Conservation (phyloP, 2,888 invertebrate species). For the Panopea generosa region DNA sequence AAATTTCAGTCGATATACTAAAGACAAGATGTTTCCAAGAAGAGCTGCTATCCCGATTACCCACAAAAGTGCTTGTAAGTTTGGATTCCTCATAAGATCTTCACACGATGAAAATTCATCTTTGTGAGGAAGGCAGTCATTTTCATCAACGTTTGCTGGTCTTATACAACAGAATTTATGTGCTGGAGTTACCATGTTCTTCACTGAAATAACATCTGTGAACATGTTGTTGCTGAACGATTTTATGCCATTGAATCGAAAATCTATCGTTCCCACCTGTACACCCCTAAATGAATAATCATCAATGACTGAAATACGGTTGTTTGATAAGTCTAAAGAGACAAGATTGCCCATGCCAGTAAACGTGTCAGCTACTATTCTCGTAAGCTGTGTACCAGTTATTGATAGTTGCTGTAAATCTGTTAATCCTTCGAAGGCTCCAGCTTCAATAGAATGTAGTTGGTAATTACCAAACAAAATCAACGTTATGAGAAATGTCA, state of each 20-base stretch:
- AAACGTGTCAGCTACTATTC: no score
- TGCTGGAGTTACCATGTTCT: not conserved
- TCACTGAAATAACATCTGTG: not conserved
- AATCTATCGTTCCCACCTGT: not conserved
- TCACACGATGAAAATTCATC: constrained; percentile 62
- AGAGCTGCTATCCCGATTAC: constrained; percentile 59
- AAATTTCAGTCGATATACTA: constrained; percentile 42
- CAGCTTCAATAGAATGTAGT: no score
- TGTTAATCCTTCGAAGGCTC: no score
- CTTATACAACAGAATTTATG: constrained; percentile 19
- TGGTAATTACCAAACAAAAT: no score
- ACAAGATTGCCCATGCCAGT: no score
- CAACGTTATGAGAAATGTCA: not conserved
- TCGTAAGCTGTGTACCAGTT: no score
- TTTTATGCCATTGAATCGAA: not conserved
- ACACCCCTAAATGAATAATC: no score
- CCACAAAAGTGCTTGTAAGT: constrained; percentile 59
- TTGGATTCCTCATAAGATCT: constrained; percentile 62
- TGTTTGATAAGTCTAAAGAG: no score
- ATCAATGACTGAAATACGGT: no score
- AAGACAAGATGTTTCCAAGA: constrained; percentile 54
- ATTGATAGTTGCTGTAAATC: no score
- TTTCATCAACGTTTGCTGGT: constrained; percentile 34
- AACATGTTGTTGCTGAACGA: not conserved
- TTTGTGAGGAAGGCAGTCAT: constrained; percentile 48